phyloP scores from a whole-genome alignment of 2,797 vertebrate genomes.

The Sebastes paucispinis region DNA sequence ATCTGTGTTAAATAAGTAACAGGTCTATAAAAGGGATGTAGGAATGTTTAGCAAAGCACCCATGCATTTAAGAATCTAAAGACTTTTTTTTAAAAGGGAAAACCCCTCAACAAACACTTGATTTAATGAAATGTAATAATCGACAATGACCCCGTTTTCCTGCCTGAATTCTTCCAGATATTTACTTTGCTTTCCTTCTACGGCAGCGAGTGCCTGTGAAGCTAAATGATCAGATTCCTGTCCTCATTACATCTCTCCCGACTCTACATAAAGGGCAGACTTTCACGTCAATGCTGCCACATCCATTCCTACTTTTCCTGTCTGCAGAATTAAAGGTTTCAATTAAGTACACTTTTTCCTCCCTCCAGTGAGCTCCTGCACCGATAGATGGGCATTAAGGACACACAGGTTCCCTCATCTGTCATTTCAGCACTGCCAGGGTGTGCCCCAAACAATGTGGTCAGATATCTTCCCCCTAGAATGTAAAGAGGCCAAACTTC shows the following conservation, averaged over 20 bases:
- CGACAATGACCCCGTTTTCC: neutral
- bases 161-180: neutral
- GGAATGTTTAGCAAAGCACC: neutral
- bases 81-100: neutral
- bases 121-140: neutral
- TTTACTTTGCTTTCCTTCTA: neutral
- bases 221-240: constrained; percentile 7
- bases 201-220: neutral
- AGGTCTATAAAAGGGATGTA: neutral
- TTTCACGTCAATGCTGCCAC: constrained; percentile 21
- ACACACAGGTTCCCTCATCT: constrained; percentile 28
- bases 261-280: constrained; percentile 32
- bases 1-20: neutral
- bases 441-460: constrained; percentile 45
- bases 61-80: neutral
- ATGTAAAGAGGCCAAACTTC: constrained; percentile 19
- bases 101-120: neutral
- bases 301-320: constrained; percentile 20
- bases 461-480: constrained; percentile 8
- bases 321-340: constrained; percentile 45
- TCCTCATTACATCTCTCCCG: neutral
- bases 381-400: constrained; percentile 27
- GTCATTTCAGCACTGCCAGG: constrained; percentile 52
- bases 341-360: constrained; percentile 30
- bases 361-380: constrained; percentile 10